Base-by-base conservation (phyloP, 2,797 vertebrate species). In the Percopsis omiscomaycus region DNA sequence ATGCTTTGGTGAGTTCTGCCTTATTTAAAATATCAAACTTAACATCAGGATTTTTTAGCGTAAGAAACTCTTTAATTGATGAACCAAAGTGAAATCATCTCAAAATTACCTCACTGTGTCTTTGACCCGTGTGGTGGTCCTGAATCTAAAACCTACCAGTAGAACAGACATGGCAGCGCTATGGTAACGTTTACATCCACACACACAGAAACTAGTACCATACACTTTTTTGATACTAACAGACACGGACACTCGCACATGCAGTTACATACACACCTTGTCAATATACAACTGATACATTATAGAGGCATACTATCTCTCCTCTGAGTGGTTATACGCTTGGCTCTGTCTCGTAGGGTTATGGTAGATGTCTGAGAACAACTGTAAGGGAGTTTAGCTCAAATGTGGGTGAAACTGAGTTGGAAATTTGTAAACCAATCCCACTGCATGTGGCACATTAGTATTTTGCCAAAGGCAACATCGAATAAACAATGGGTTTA, bases 281-380 rank as follows among this genome's bases (percentile, higher is more conserved):
- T 22, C 22, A 22, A 22, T 22, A 22, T 68, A 50, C 67, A 64
- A 71, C 69, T 69, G 70, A 74, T 61, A 28, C 53, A 56, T 82
- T 74, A 74, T 68, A 69, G 76, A 76, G 60, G 71, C 64, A 22
- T 69, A 57, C 69, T 62, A 58, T 62, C 61, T 60, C 61, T 60
- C 75, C 84, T 85, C 80, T 83, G 86, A 86, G 82, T 80, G 81
- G 80, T 84, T 56, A 79, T 57, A 84, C 78, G 75, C 81, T 68
- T 71, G 79, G 76, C 86, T 86, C 85, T 82, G 77, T 37, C 32
- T 37, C 32, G 9, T 8, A 37, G 9, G 9, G 32, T 2, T 37
- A 37, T 5, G 8, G 22, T 22, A 22, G 22, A 22, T 22, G 22
- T 37, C 5, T 37, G 32, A 37, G 32, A 37, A 37, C 9, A 37